These are phyloP conservation scores for Coptotermes formosanus DNA, from an alignment of 1,140 invertebrate genomes.

Conservation along the genomic window DNA sequence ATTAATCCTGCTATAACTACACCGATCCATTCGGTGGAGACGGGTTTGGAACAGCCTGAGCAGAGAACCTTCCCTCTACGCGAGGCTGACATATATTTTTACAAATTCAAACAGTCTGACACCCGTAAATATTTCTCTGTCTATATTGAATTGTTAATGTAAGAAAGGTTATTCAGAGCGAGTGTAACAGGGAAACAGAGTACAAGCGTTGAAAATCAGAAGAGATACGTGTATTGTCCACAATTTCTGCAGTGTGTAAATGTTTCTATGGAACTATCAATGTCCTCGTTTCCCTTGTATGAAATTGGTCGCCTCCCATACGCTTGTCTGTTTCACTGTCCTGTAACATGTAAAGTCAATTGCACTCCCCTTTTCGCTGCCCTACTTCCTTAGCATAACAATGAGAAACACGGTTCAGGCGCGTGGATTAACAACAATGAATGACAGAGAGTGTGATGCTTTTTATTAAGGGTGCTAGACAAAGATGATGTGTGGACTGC, in stretches of 20 bases:
- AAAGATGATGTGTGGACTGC: background rate
- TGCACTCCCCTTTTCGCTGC: background rate
- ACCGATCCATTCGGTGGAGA: too few relatives aligned
- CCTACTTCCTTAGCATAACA: constrained; percentile 12
- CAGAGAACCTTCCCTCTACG: too few relatives aligned
- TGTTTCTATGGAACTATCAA: background rate
- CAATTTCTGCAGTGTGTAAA: constrained; percentile 12
- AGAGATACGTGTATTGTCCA: background rate
- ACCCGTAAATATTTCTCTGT: too few relatives aligned
- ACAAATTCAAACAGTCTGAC: too few relatives aligned
- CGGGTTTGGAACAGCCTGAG: too few relatives aligned
- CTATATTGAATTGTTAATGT: too few relatives aligned
- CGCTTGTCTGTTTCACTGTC: background rate
- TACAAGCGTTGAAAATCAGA: background rate
- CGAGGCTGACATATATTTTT: too few relatives aligned
- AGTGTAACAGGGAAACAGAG: background rate
- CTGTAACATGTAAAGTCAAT: constrained; percentile 3
- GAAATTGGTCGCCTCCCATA: background rate
- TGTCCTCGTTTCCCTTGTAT: background rate
- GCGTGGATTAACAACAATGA: constrained; percentile 11
- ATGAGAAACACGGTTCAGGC: constrained; percentile 9
- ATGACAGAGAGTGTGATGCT: constrained; percentile 7
- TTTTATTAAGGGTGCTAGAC: constrained; percentile 16
- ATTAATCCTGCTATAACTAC: too few relatives aligned
- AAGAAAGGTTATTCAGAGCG: too few relatives aligned